These are phyloP conservation scores for Drymodes brunneopygia DNA, from an alignment of 2,113 vertebrate genomes.

Conservation along the genomic window DNA sequence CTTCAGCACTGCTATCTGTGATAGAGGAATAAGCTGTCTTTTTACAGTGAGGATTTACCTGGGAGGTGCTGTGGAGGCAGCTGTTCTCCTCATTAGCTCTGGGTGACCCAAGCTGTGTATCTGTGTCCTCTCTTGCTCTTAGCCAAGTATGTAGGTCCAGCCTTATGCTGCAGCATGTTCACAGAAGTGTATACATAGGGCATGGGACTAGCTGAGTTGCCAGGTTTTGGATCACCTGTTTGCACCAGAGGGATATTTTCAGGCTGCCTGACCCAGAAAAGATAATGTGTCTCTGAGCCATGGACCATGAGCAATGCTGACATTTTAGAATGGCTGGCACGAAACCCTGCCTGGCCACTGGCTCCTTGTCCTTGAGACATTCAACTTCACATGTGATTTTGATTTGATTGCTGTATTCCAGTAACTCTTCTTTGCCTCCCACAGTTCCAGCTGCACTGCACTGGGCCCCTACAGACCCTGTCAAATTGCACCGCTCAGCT, in stretches of 20 bases:
- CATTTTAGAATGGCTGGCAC: not conserved
- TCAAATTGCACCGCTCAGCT: not conserved
- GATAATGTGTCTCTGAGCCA: not conserved
- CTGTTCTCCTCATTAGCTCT: not conserved
- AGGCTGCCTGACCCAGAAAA: conserved; percentile 13
- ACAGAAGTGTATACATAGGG: not conserved
- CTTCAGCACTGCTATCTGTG: not conserved
- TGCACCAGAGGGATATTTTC: conserved; percentile 14
- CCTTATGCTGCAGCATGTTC: not conserved
- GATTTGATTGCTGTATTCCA: not conserved
- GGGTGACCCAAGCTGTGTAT: not conserved
- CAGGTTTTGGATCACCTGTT: not conserved
- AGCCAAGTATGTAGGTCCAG: not conserved
- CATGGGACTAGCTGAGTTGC: not conserved
- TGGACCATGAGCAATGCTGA: not conserved
- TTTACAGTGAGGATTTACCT: not conserved
- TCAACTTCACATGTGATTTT: not conserved
- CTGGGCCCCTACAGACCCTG: not conserved
- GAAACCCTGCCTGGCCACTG: not conserved
- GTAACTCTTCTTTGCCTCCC: not conserved
- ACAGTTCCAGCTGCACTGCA: not conserved
- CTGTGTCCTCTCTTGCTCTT: not conserved
- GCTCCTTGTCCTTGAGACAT: conserved; percentile 12
- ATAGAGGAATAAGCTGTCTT: not conserved
- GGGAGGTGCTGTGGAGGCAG: not conserved